phyloP scores from a whole-genome alignment of 2,797 vertebrate genomes.

The Thamnophis elegans region DNA sequence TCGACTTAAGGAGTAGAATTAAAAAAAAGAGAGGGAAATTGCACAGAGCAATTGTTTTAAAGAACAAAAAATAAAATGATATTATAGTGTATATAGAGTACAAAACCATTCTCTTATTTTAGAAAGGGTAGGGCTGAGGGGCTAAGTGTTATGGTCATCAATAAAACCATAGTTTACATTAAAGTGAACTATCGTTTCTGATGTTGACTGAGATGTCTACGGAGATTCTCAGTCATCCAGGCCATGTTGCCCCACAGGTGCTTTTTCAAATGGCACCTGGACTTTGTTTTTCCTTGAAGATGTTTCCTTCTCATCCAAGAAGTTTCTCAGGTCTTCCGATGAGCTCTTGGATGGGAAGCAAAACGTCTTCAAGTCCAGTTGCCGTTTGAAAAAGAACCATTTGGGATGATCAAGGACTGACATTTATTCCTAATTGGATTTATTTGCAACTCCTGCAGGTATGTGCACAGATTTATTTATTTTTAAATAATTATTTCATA shows the following conservation, averaged over 20 bases:
- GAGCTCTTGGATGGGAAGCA: background rate
- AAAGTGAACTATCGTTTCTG: background rate
- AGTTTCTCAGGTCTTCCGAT: background rate
- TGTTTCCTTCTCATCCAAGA: background rate
- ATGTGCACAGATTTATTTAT: constrained; percentile 8
- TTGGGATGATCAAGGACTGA: background rate
- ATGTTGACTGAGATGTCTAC: background rate
- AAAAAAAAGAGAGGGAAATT: constrained; percentile 15
- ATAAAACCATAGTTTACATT: background rate
- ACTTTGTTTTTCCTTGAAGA: background rate
- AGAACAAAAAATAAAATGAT: background rate
- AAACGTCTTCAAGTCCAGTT: background rate
- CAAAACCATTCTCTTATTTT: background rate
- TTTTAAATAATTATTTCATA: constrained; percentile 22
- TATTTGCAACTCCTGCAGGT: constrained; percentile 38
- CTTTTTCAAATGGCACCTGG: background rate
- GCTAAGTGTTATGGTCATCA: background rate
- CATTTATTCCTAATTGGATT: constrained; percentile 20
- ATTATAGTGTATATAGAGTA: background rate
- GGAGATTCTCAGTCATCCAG: background rate
- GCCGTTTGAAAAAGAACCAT: background rate
- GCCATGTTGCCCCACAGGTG: background rate
- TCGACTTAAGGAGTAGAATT: background rate
- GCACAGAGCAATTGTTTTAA: background rate
- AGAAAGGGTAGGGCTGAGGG: background rate